Conservation (phyloP, 2,113 vertebrate species). For the Plecotus auritus region DNA sequence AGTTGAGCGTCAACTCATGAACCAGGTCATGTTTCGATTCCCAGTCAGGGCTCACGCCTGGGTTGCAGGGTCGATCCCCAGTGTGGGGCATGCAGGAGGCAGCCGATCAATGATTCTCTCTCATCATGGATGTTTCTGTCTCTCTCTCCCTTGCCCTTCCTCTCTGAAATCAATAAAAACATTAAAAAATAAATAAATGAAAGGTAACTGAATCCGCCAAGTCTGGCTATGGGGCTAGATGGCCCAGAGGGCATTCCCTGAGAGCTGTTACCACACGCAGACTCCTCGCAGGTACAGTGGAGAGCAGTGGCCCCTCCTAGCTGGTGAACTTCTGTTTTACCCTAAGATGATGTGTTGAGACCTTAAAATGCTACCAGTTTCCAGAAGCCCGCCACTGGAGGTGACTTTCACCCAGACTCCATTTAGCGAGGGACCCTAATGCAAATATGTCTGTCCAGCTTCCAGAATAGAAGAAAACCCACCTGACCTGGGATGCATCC, state of each 20-base stretch:
- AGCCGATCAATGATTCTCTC: too few species aligned
- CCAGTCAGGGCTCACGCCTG: too few species aligned
- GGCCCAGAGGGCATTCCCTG: not conserved
- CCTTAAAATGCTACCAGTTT: not conserved
- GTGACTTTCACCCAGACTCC: not conserved
- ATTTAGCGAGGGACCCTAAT: not conserved
- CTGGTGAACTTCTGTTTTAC: not conserved
- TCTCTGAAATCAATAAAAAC: too few species aligned
- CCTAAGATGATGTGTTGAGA: not conserved
- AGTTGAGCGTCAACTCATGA: too few species aligned
- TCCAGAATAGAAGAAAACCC: not conserved
- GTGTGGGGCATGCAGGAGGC: too few species aligned
- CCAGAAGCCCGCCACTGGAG: not conserved
- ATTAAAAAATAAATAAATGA: not conserved
- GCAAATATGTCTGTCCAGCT: not conserved
- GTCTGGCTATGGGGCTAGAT: not conserved
- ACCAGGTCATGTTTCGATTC: too few species aligned
- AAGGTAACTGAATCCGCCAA: not conserved
- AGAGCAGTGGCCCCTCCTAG: not conserved
- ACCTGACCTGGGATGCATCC: not conserved
- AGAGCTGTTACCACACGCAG: not conserved
- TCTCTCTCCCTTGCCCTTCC: too few species aligned
- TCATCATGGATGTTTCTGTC: too few species aligned
- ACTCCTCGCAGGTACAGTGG: not conserved
- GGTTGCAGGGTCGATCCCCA: too few species aligned